Conservation (phyloP, 2,797 vertebrate genomes). For the Hipposideros larvatus region DNA sequence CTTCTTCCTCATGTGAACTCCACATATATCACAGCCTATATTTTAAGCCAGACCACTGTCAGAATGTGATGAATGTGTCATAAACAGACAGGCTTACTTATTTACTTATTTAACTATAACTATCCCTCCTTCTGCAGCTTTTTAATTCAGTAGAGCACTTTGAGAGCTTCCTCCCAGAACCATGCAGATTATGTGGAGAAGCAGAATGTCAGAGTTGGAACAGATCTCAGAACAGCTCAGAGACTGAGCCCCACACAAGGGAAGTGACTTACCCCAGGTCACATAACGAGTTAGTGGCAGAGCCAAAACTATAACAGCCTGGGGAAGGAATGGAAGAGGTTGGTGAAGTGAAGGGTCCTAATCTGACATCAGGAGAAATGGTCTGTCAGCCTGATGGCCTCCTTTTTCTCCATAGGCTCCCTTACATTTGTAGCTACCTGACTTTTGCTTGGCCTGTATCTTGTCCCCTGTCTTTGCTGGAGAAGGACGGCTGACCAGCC, state of each 20-base stretch:
- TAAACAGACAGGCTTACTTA: neutral
- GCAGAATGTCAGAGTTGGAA: neutral
- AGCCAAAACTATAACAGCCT: neutral
- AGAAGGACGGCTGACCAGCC: neutral
- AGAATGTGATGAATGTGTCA: neutral
- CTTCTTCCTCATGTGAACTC: neutral
- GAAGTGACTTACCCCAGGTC: neutral
- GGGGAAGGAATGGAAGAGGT: neutral
- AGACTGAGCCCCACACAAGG: neutral
- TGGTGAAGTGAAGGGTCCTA: neutral
- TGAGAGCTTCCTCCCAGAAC: neutral
- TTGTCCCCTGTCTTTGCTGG: neutral
- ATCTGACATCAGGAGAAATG: neutral
- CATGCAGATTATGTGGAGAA: neutral
- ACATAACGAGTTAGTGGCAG: neutral
- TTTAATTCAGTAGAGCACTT: neutral
- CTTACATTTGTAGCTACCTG: neutral
- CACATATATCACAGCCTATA: neutral
- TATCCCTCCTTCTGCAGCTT: neutral
- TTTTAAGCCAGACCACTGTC: neutral
- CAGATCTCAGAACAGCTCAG: neutral
- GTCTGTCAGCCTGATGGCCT: accelerated
- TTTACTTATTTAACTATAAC: neutral
- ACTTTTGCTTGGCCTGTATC: neutral
- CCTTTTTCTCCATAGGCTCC: neutral